Base-by-base conservation (phyloP, 2,888 invertebrate genomes). In the Taphrorychus bicolor region DNA sequence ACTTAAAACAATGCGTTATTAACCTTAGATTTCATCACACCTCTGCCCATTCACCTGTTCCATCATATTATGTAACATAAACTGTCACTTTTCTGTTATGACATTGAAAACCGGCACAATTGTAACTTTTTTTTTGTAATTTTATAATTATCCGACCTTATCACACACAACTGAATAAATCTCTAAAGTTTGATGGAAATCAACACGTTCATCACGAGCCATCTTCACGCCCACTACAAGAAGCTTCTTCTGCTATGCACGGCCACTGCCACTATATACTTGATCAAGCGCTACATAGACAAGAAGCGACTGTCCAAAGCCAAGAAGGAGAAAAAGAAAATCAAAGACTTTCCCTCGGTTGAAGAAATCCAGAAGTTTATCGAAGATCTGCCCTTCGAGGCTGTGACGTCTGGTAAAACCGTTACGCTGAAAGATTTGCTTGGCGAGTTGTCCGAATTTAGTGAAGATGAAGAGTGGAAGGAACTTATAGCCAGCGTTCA, bases 401-500 rank as follows among this genome's bases (percentile, higher is more conserved):
- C 73, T 1, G 66, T 70, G 3, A 45, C 19, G n/a, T 64, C 74
- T 45, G 75, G 76, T 23, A 73, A 72, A 51, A 71, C 71, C 16
- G 63, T 76, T 4, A 75, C 73, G n/a, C 66, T 79, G 24, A 76
- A 74, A 61, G 77, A 78, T 66, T 66, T 79, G 4, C 58, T 79
- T 11, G 76, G 75, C 2, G 79, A 78, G 59, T 67, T 79, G 53
- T 74, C 75, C 14, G 78, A 78, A 58, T 75, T 77, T 40, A 77
- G 76, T 64, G 78, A 78, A 14, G 77, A 78, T 59, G 78, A 79
- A 41, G 78, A 79, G 19, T 79, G 78, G 78, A 78, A 76, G 64
- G 76, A 76, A 48, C 66, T 79, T 24, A 78, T 79, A 21, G 74
- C 74, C 16, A 78, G 76, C 62, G 45, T 45, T 5, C 45, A 45